Conservation (phyloP, 2,888 invertebrate genomes). For the Noctua janthe region DNA sequence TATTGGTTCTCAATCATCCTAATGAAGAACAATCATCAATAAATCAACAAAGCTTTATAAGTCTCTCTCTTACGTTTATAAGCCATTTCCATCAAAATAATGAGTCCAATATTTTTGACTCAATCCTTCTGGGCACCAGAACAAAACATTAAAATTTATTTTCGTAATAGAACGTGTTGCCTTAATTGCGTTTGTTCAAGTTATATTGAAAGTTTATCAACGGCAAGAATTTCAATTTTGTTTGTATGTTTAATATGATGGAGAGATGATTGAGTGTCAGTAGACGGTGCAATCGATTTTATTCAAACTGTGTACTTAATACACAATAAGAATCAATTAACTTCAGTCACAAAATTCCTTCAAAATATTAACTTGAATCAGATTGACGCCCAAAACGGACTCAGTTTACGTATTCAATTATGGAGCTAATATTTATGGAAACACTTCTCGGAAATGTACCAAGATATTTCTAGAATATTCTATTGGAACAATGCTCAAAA, state of each 20-base stretch:
- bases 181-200: constrained; percentile 42
- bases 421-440: neutral
- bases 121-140: constrained; percentile 45
- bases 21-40: constrained; percentile 60
- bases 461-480: constrained; percentile 2
- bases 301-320: constrained; percentile 21
- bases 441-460: neutral
- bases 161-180: constrained; percentile 14
- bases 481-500: constrained; percentile 32
- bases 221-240: constrained; percentile 44
- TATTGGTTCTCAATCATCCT: constrained; percentile 5
- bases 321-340: constrained; percentile 26
- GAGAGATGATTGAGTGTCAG: constrained; percentile 45
- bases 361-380: constrained; percentile 19
- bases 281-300: constrained; percentile 44
- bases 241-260: constrained; percentile 50
- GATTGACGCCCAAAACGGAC: neutral
- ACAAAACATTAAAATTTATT: constrained; percentile 45
- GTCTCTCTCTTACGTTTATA: constrained; percentile 27
- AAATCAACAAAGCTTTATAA: constrained; percentile 59
- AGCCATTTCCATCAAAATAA: constrained; percentile 57
- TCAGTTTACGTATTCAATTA: neutral
- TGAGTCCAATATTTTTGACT: constrained; percentile 59
- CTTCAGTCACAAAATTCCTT: neutral
- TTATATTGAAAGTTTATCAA: constrained; percentile 34